Base-by-base conservation (phyloP, 2,113 vertebrate species). In the Tachuris rubrigastra region DNA sequence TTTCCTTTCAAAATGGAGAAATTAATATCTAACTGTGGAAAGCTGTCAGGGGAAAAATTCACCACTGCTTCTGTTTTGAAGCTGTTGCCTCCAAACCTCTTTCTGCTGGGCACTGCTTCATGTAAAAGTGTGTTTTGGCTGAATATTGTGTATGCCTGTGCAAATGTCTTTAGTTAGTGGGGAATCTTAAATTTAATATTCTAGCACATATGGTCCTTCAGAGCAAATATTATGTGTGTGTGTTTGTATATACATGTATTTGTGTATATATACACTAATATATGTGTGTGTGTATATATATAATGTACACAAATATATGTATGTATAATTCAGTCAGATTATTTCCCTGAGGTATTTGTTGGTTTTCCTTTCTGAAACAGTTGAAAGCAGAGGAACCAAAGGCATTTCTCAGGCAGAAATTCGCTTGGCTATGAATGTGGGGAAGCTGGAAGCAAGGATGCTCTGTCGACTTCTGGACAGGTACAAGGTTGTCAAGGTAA, bases 391-490 rank as follows among this genome's bases (percentile, higher is more conserved):
- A 67, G 99, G 99, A 75, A 98, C 99, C 6, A 99, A 98, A 96
- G 99, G 99, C 58, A 98, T 99, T 89, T 98, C 99, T n/a, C 98
- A 99, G 94, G 97, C 98, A 6, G 97, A 97, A n/a, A 96, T 99
- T 59, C 95, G 97, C 24, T 78, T 95, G n/a, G 98, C 96, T 24
- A 98, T 99, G 98, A 99, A 99, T 4, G 92, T 99, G 41, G 99
- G 99, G 10, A 99, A 98, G 68, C 98, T 99, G 85, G 99, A 99
- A 95, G 98, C 98, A 9, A 98, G 99, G 31, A 99, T 99, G 99
- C 87, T 99, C 59, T 99, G 99, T 91, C 98, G 99, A 37, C 97
- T 98, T 52, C 96, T 99, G 88, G 98, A 99, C 86, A 97, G 98
- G 66, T 98, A 98, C 59, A 98, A 98, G 85, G 95, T 99, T 71